Base-by-base conservation (phyloP, 2,113 vertebrate genomes). In the Rana temporaria region DNA sequence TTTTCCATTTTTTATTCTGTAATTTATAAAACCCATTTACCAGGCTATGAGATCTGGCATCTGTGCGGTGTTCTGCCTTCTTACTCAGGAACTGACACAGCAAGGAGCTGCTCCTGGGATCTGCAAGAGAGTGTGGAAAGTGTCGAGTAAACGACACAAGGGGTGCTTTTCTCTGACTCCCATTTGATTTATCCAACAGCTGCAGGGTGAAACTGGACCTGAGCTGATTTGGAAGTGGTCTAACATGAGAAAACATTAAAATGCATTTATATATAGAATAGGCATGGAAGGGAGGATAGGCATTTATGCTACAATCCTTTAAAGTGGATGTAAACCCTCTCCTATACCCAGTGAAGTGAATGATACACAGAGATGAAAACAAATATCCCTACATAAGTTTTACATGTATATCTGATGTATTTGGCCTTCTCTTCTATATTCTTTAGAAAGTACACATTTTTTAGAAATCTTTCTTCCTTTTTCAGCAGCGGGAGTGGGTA, bases 21-120 rank as follows among this genome's bases (percentile, higher is more conserved):
- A n/a, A 5, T n/a, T 4, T 30, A 26, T 30, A 26, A 20, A 38
- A 26, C 78, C 78, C 78, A 56, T 82, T 30, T 82, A 82, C 79
- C 79, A 82, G 26, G 79, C 69, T 74, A 82, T 65, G 52, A 82
- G 70, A 26, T 82, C 79, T 56, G 79, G 79, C 79, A 82, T 82
- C 60, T 53, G 6, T 56, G 30, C 3, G 34, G 34, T 15, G 26
- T 56, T 66, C 34, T 74, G 4, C 17, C 2, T 42, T 42, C 26
- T n/a, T 19, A 26, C 9, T 55, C 53, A 48, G 63, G 16, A 70
- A 60, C 75, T 55, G 76, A 64, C 59, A 24, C 60, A 48, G 60
- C 11, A 72, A 55, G 15, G 22, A 64, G 52, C 18, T 78, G 76
- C 76, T 78, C 48, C 78, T 32, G 78, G 11, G 78, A 22, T 12